phyloP scores from a whole-genome alignment of 2,113 vertebrate species.

The Todiramphus saurophagus region DNA sequence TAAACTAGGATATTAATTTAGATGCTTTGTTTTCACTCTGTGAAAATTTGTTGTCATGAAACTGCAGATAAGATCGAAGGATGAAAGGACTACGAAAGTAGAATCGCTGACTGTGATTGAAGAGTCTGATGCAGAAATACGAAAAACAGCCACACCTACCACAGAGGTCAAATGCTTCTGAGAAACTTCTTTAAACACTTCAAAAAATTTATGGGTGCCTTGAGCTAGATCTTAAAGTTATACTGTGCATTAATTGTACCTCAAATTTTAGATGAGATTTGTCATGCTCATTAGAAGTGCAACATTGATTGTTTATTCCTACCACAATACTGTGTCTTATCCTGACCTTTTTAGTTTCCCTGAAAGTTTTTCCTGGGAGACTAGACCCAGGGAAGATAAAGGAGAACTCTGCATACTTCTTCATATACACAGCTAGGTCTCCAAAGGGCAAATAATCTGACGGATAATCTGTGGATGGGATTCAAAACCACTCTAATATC shows the following conservation, averaged over 20 bases:
- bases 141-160: background rate
- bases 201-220: background rate
- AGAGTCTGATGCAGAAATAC: background rate
- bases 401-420: background rate
- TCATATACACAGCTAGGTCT: background rate
- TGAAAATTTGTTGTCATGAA: background rate
- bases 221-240: background rate
- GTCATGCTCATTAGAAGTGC: background rate
- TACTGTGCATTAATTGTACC: background rate
- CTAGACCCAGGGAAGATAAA: background rate
- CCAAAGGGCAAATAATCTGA: background rate
- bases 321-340: background rate
- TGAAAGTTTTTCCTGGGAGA: background rate
- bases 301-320: background rate
- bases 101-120: background rate
- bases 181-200: background rate
- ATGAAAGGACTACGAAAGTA: background rate
- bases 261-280: background rate
- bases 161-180: background rate
- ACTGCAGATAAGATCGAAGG: background rate
- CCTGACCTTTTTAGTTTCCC: background rate
- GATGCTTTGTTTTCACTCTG: background rate
- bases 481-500: background rate
- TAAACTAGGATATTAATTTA: background rate
- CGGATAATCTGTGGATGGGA: background rate